Base-by-base conservation (phyloP, 2,797 vertebrate genomes). In the Anguilla anguilla region DNA sequence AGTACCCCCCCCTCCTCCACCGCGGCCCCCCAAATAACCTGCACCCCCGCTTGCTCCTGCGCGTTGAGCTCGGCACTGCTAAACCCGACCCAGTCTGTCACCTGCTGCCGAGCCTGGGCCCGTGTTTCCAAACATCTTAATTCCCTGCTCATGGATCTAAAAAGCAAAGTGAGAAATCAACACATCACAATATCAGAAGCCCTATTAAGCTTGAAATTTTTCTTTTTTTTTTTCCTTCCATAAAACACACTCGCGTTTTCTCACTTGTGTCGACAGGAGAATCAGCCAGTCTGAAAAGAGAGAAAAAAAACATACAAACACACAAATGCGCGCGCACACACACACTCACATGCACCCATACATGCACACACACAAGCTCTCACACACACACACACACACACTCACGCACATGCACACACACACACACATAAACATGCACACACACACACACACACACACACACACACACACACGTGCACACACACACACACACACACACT, bases 201-300 rank as follows among this genome's bases (percentile, higher is more conserved):
- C 17, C 72, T 39, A 77, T 22, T 46, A 81, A 81, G 19, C 43
- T 22, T 81, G 43, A 46, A 22, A 49, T 55, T 35, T 35, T 1
- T 35, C 0, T n/a, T 31, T 0, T 31, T 31, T 31, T 31, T 31
- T 31, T 31, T 88, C 90, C 6, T 51, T 91, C 85, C 25, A 86
- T 43, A 79, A 85, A 91, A 91, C 93, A 90, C 87, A 94, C 93
- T 93, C 91, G 95, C 92, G 90, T 92, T 92, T 88, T 79, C 87
- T 89, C 91, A 91, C 86, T 31, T 89, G 90, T 93, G 93, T 93
- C 15, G 19, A 19, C 3, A 77, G 87, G 69, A 90, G 93, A 94
- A 85, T 19, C 39, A 81, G 77, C 43, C 83, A 84, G 43, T 31
- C 53, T 35, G 17, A 35, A 31, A 83, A 25, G 35, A 49, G 7